phyloP scores from a whole-genome alignment of 2,888 invertebrate species.

The Ischnura elegans region DNA sequence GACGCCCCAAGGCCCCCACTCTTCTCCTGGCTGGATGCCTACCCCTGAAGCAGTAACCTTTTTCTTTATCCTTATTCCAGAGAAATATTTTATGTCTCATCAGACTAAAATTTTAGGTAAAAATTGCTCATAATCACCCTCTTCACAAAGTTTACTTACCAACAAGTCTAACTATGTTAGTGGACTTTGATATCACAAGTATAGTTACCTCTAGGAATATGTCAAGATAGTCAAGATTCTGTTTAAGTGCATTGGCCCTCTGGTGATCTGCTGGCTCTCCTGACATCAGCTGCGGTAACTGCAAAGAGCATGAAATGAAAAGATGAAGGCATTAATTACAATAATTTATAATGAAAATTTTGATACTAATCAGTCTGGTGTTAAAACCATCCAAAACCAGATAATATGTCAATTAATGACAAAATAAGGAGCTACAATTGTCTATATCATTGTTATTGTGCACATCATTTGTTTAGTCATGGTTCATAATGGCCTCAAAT shows the following conservation, averaged over 20 bases:
- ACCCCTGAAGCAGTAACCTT: no score
- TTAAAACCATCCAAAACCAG: background rate
- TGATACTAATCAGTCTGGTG: no score
- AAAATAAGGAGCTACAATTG: background rate
- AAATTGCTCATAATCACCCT: no score
- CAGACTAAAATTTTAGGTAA: no score
- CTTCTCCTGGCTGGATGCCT: no score
- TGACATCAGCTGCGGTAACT: constrained; percentile 72
- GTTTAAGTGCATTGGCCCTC: constrained; percentile 74
- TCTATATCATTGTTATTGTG: background rate
- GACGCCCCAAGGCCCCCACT: no score
- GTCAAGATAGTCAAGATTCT: constrained; percentile 74
- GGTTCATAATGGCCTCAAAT: no score
- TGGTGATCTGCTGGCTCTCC: constrained; percentile 73
- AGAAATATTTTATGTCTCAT: no score
- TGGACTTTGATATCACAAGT: background rate
- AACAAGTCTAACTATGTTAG: background rate
- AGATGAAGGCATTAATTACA: background rate
- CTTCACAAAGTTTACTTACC: background rate
- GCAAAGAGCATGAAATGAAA: constrained; percentile 59
- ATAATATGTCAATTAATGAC: no score
- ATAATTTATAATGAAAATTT: background rate
- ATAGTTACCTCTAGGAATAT: constrained; percentile 70
- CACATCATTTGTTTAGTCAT: no score
- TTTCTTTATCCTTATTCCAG: no score